phyloP scores from a whole-genome alignment of 1,140 invertebrate genomes.

The Polypedilum pembai region DNA sequence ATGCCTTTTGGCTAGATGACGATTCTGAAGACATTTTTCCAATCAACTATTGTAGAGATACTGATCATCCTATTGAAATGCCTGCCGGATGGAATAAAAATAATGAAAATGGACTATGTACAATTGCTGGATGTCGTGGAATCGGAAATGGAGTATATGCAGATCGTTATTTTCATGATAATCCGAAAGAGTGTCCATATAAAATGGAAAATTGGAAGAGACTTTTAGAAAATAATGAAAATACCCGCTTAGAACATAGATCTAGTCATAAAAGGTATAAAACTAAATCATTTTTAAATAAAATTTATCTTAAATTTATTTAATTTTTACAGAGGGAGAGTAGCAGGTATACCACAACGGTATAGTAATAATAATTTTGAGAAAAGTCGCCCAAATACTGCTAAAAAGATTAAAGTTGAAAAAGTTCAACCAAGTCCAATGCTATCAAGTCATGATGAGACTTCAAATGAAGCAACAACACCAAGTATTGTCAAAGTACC shows the following conservation, averaged over 20 bases:
- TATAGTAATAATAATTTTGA: neutral
- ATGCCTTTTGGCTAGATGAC: conserved; percentile 85
- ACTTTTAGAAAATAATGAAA: neutral
- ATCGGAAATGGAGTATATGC: conserved; percentile 69
- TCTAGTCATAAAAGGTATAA: neutral
- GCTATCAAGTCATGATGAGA: neutral
- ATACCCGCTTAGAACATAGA: neutral
- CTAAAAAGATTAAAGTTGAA: neutral
- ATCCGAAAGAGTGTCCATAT: conserved; percentile 78
- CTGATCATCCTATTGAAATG: conserved; percentile 75
- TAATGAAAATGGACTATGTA: conserved; percentile 46
- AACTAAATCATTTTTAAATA: neutral
- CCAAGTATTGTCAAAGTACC: neutral
- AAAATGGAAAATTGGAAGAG: conserved; percentile 42
- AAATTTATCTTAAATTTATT: neutral
- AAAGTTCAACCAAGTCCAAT: neutral
- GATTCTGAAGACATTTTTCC: conserved; percentile 87
- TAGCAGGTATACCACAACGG: neutral
- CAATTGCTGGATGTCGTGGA: conserved; percentile 68
- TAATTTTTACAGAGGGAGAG: neutral
- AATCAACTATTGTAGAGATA: conserved; percentile 81
- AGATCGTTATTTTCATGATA: conserved; percentile 66
- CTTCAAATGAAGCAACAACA: neutral
- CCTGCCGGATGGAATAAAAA: conserved; percentile 52
- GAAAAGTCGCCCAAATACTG: neutral